A percentile compares a stretch with the other conserved stretches of the same genome.
Evolutionary conservation across 2,113 vertebrate genomes (phyloP).

Genomic region (Percopsis transmontana): DNA sequence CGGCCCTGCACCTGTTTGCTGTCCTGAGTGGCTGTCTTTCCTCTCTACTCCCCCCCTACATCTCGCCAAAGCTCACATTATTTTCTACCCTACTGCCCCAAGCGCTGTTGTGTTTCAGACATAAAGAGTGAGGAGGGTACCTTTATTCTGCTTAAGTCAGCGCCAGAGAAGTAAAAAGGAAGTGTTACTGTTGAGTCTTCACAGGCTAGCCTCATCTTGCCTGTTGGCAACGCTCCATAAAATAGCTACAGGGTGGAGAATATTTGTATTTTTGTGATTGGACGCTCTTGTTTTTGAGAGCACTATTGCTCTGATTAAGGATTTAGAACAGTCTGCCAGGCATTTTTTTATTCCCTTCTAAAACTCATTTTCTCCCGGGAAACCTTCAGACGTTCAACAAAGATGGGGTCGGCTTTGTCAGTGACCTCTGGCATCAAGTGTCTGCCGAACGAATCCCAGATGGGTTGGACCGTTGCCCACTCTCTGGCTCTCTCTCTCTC

Average conservation of each 20-base stretch:
- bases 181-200: constrained; percentile 39
- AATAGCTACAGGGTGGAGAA: constrained; percentile 36
- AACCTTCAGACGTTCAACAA: constrained; percentile 70
- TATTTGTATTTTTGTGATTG: constrained; percentile 60
- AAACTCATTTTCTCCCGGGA: constrained; percentile 67
- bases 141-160: constrained; percentile 15
- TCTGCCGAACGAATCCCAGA: constrained; percentile 73
- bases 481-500: constrained; percentile 23
- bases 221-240: constrained; percentile 49
- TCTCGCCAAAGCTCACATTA: no score
- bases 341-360: constrained; percentile 60
- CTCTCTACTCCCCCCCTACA: no score
- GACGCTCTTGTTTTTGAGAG: constrained; percentile 67
- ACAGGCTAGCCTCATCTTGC: not conserved
- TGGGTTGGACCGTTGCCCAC: constrained; percentile 69
- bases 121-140: no score
- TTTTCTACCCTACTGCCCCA: no score
- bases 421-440: constrained; percentile 74
- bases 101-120: no score
- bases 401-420: constrained; percentile 67
- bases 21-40: no score
- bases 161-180: not conserved
- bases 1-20: no score
- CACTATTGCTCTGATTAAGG: constrained; percentile 73
- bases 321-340: constrained; percentile 54